Conservation (phyloP, 2,797 vertebrate genomes). For the Rhabdophis nuchalis region DNA sequence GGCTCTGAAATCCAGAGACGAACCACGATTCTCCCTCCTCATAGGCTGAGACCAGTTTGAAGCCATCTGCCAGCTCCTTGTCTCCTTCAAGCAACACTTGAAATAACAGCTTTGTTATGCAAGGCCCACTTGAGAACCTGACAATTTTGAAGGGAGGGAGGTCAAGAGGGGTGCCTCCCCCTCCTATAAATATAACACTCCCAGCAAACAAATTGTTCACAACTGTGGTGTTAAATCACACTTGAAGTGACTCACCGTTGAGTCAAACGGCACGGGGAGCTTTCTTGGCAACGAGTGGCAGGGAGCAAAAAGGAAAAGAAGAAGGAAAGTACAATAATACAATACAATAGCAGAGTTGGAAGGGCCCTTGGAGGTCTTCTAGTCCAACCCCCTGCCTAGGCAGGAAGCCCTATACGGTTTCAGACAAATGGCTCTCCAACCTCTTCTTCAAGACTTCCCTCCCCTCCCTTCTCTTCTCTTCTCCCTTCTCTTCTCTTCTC, state of each 20-base stretch:
- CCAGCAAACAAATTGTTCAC: not conserved
- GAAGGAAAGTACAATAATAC: no score
- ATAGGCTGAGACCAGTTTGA: not conserved
- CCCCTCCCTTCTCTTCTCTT: no score
- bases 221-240: constrained; percentile 19
- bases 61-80: not conserved
- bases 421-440: no score
- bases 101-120: constrained; percentile 13
- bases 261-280: not conserved
- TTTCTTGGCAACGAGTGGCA: not conserved
- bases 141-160: not conserved
- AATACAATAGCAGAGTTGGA: no score
- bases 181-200: not conserved
- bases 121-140: not conserved
- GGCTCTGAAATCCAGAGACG: not conserved
- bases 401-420: no score
- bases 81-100: not conserved
- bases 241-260: constrained; percentile 9
- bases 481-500: no score
- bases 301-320: not conserved
- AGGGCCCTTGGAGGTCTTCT: no score
- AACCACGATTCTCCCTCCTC: not conserved
- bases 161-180: not conserved
- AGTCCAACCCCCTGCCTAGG: no score
- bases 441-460: no score